Conservation (phyloP, 2,797 vertebrate species). For the Novumbra hubbsi region DNA sequence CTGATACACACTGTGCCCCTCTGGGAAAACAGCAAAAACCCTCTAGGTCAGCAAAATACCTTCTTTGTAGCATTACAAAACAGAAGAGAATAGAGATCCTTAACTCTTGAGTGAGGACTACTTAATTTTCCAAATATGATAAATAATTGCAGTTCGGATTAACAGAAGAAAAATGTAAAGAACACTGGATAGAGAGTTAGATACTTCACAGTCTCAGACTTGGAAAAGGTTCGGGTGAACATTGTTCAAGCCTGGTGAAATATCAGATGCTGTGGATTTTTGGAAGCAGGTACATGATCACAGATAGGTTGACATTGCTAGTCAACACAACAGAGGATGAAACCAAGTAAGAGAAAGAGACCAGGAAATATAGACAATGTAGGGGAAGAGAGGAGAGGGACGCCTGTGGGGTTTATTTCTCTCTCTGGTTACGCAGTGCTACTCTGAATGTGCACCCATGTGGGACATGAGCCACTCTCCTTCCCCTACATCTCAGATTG, state of each 20-base stretch:
- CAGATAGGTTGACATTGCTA: constrained; percentile 74
- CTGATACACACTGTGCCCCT: constrained; percentile 41
- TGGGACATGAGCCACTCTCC: constrained; percentile 77
- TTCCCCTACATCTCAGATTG: constrained; percentile 75
- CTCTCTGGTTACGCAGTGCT: constrained; percentile 76
- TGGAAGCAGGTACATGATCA: constrained; percentile 81
- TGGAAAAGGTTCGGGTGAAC: constrained; percentile 19
- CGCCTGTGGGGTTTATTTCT: constrained; percentile 55
- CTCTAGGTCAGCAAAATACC: constrained; percentile 45
- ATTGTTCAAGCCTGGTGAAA: constrained; percentile 38
- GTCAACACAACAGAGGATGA: constrained; percentile 58
- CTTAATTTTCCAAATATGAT: constrained; percentile 26
- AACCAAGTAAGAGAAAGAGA: constrained; percentile 27
- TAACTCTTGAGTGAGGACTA: constrained; percentile 32
- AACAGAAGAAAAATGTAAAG: constrained; percentile 40
- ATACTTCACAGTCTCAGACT: constrained; percentile 18
- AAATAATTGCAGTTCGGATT: constrained; percentile 30
- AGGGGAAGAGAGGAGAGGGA: constrained; percentile 42
- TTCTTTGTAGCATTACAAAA: constrained; percentile 34
- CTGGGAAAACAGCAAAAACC: constrained; percentile 39
- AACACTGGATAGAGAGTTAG: constrained; percentile 39
- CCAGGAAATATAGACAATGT: constrained; percentile 33
- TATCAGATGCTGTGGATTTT: constrained; percentile 50
- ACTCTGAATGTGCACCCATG: constrained; percentile 70
- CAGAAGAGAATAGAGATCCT: constrained; percentile 21